Conservation (phyloP, 2,797 vertebrate genomes). For the Xiphophorus birchmanni region DNA sequence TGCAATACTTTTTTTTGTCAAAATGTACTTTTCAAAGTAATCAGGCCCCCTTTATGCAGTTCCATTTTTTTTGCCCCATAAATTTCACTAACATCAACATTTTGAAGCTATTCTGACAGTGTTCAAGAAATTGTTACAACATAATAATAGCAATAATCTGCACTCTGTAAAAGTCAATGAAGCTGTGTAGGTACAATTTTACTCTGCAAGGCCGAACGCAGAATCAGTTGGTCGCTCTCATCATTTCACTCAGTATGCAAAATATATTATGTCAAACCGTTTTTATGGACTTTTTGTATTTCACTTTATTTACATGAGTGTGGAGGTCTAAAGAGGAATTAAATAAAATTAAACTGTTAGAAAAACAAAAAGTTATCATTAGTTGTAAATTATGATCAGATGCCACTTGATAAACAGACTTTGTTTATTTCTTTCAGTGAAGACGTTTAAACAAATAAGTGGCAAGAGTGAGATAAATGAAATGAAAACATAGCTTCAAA, state of each 20-base stretch:
- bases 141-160: neutral
- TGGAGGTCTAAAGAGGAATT: neutral
- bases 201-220: neutral
- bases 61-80: neutral
- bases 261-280: neutral
- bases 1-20: neutral
- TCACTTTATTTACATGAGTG: neutral
- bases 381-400: slow-evolving; percentile 4
- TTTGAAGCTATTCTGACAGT: neutral
- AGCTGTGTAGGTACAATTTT: neutral
- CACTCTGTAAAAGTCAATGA: neutral
- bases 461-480: neutral
- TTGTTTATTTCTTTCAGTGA: neutral
- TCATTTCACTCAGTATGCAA: neutral
- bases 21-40: slow-evolving; percentile 1
- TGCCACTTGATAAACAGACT: neutral
- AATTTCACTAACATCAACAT: neutral
- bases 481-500: neutral
- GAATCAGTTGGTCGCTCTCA: neutral
- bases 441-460: neutral
- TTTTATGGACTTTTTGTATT: neutral
- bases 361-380: neutral
- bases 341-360: neutral
- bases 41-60: neutral
- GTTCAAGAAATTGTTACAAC: neutral